Base-by-base conservation (phyloP, 2,888 invertebrate genomes). In the Catocala fraxini region DNA sequence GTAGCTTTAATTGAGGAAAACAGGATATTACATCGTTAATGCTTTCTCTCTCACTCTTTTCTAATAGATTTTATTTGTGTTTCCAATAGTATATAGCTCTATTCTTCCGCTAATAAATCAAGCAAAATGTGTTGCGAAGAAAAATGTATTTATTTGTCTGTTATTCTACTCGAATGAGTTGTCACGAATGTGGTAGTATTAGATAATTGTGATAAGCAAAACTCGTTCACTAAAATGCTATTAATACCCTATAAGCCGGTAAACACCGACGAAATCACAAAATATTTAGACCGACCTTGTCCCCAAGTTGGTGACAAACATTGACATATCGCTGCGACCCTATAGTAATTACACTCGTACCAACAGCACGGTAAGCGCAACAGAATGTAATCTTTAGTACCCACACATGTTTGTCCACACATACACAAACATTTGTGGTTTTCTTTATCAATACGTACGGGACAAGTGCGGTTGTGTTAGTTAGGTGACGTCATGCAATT, bases 401-500 rank as follows among this genome's bases (percentile, higher is more conserved):
- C 75, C 83, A 87, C 87, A 87, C 83, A 77, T 74, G 71, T 81
- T 77, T 80, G 73, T 81, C 67, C 75, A 73, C 70, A 75, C 67
- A 78, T 79, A 78, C 83, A 83, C 84, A 62, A 65, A 74, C 71
- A 85, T 80, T 83, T 86, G 88, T 82, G 84, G 85, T 85, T 87
- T 85, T 82, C 79, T 83, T 87, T 89, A 88, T 87, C 86, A 82
- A 75, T 75, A 68, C 71, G 54, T 74, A 81, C 73, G 60, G 63
- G 7, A 63, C 73, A 63, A 62, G 62, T 67, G 75, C 67, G 68
- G 65, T 65, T 63, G 79, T 81, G 85, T 80, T 83, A 79, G 75
- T 78, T 65, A 69, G 82, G 65, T 94, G 93, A 94, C 94, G 93
- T 94, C 93, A 94, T 81, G 75, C 83, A 88, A 92, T 93, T 93